Base-by-base conservation (phyloP, 2,113 vertebrate genomes). In the Xiphophorus maculatus region DNA sequence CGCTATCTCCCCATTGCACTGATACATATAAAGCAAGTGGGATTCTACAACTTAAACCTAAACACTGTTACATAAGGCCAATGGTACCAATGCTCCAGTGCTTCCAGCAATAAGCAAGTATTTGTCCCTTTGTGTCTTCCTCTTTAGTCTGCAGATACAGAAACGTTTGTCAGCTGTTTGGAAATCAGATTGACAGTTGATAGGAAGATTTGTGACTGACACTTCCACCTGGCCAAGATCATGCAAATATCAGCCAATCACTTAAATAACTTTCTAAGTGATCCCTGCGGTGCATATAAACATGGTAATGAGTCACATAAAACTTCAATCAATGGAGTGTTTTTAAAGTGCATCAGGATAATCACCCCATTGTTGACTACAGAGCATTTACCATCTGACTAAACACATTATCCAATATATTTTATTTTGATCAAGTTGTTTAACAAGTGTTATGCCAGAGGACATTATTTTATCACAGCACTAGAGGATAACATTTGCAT, bases 91-190 rank as follows among this genome's bases (percentile, higher is more conserved):
- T 4, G 61, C 74, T 84, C 82, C 80, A 73, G 2, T 76, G 79
- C 66, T 87, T 89, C 82, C 87, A 84, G 80, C 82, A 91, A 87
- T 80, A 74, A 83, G 72, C 72, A 70, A 71, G 63, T 71, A 82
- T 81, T 63, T 76, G 79, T 77, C 73, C 67, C 70, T 87, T 89
- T 87, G 1, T 42, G 14, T 15, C 3, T 42, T 42, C 40, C 13
- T 30, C 73, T 42, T 69, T 62, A 74, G 66, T 79, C 69, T 66
- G 40, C 40, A 63, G 73, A 77, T 76, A 78, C 33, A 51, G 27
- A 63, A 77, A 84, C 68, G 76, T 62, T 71, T 69, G 63, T 62
- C 74, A 63, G 44, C 44, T 35, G 37, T 76, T 81, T 70, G 42
- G 62, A 78, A 69, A 82, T 74, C 63, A 60, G 11, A 42, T 15